A percentile compares a stretch with the other conserved stretches of the same genome.
These are phyloP conservation scores for Drosophila setifemur DNA, from an alignment of 1,140 invertebrate species.

Conservation along the genomic window DNA sequence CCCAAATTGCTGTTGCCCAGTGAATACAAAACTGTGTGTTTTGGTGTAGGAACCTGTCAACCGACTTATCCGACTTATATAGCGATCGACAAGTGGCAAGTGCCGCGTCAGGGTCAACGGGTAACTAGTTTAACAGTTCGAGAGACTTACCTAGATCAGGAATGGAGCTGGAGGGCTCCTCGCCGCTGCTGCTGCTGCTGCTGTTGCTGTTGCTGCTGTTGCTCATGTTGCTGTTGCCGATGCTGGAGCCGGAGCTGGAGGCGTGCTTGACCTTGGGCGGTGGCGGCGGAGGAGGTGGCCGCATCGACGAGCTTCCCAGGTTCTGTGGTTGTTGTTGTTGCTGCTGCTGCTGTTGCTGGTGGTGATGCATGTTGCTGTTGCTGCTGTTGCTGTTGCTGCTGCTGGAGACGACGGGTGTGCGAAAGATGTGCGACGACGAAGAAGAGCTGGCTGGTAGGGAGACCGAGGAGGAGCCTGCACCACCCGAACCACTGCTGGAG, in stretches of 20 bases:
- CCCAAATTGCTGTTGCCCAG: constrained; percentile 1
- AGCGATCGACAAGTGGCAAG: constrained; percentile 62
- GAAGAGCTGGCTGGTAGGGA: constrained; percentile 18
- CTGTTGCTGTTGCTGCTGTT: constrained; percentile 14
- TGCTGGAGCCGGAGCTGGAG: constrained; percentile 28
- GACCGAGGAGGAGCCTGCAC: constrained; percentile 15
- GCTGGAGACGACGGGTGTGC: constrained; percentile 79
- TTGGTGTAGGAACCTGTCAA: constrained; percentile 28
- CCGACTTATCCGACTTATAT: constrained; percentile 23
- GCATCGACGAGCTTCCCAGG: constrained; percentile 82
- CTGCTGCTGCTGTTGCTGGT: constrained; percentile 30
- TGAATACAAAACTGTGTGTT: background rate
- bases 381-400: constrained; percentile 48
- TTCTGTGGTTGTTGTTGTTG: constrained; percentile 24
- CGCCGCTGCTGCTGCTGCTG: constrained; percentile 72
- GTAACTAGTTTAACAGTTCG: constrained; percentile 37
- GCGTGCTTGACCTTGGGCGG: constrained; percentile 83
- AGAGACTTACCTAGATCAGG: constrained; percentile 90
- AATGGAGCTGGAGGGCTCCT: constrained; percentile 92
- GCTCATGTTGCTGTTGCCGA: background rate
- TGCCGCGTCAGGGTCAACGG: constrained; percentile 64
- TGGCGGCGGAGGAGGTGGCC: constrained; percentile 85
- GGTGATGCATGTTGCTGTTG: constrained; percentile 37
- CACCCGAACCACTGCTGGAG: constrained; percentile 43
- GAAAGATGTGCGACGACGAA: constrained; percentile 67